A percentile compares a stretch with the other conserved stretches of the same genome.
phyloP scores from a whole-genome alignment of 2,797 vertebrate genomes.

The Syndactyla subalaris region DNA sequence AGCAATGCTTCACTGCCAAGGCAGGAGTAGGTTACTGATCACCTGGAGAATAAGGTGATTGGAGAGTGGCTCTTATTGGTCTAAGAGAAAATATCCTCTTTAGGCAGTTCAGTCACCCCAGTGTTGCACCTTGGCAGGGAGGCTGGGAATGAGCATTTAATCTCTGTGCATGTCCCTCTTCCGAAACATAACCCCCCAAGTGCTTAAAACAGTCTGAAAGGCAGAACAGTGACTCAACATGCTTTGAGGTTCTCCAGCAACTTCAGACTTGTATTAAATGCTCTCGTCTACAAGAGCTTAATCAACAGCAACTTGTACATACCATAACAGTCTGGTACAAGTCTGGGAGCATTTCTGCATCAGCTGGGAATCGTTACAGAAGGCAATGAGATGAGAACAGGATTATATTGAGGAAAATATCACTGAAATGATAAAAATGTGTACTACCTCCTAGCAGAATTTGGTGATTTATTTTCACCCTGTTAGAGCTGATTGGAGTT shows the following conservation, averaged over 20 bases:
- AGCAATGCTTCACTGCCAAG: not conserved
- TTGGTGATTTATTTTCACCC: not conserved
- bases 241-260: not conserved
- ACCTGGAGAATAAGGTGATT: not conserved
- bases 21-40: not conserved
- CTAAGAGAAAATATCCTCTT: not conserved
- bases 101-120: not conserved
- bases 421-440: not conserved
- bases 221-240: not conserved
- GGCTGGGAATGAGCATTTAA: not conserved
- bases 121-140: not conserved
- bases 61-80: not conserved
- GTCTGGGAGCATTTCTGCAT: constrained; percentile 3
- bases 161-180: not conserved
- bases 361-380: not conserved
- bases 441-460: not conserved
- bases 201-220: not conserved
- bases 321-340: not conserved
- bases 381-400: not conserved
- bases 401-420: not conserved
- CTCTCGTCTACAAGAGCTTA: constrained; percentile 4
- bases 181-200: not conserved
- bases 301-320: not conserved
- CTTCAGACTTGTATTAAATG: constrained; percentile 15
- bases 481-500: not conserved